Evolutionary conservation across 1,140 invertebrate genomes (phyloP).

Genomic region (Hyles euphorbiae): DNA sequence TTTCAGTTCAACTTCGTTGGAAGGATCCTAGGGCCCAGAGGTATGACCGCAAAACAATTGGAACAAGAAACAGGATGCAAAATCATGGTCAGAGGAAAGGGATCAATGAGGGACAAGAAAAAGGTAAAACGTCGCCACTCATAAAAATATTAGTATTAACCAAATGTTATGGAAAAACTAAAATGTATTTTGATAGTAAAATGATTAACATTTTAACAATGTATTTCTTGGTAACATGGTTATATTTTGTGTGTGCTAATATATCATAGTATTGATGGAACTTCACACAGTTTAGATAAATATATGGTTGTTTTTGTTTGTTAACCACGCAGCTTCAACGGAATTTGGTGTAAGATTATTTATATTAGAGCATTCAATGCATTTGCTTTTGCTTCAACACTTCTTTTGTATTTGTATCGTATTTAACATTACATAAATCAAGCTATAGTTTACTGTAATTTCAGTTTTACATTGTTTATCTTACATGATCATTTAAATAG

Average conservation of each 20-base stretch:
- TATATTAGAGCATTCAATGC: not conserved
- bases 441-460: too few relatives aligned
- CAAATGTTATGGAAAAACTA: not conserved
- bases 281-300: too few relatives aligned
- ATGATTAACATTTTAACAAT: too few relatives aligned
- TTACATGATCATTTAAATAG: too few relatives aligned
- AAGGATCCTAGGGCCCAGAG: conserved; percentile 97
- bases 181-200: not conserved
- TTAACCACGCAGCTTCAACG: conserved; percentile 4
- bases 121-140: conserved; percentile 85
- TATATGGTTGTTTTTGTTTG: not conserved
- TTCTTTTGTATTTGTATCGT: too few relatives aligned
- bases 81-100: conserved; percentile 99
- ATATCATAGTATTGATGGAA: too few relatives aligned
- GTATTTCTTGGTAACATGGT: too few relatives aligned
- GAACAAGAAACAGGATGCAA: conserved; percentile 99
- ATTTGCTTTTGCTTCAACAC: too few relatives aligned
- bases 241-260: too few relatives aligned
- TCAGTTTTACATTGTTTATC: too few relatives aligned
- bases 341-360: not conserved
- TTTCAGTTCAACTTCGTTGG: conserved; percentile 99
- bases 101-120: conserved; percentile 99
- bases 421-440: too few relatives aligned
- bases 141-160: not conserved
- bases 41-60: conserved; percentile 99